phyloP scores from a whole-genome alignment of 23 tunicate genomes.

The Diplosoma virens region DNA sequence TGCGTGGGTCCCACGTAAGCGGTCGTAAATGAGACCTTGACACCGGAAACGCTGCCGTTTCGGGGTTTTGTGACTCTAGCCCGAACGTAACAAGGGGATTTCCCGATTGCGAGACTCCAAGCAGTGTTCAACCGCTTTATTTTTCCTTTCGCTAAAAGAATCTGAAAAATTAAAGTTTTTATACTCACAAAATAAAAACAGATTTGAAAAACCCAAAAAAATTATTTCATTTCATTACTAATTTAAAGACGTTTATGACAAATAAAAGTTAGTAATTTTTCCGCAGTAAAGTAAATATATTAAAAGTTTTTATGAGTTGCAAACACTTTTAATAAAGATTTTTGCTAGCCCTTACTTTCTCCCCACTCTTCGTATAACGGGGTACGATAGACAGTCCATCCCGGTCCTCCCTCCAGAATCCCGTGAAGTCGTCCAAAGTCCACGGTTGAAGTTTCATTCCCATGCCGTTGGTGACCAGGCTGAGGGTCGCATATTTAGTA shows the following conservation, averaged over 20 bases:
- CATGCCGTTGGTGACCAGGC: constrained; percentile 32
- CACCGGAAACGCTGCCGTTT: constrained; percentile 57
- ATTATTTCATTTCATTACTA: neutral
- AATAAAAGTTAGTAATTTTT: too few species aligned
- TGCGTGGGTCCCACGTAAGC: constrained; percentile 1
- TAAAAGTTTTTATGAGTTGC: too few species aligned
- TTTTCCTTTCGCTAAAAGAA: constrained; percentile 52
- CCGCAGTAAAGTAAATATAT: too few species aligned
- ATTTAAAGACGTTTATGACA: neutral
- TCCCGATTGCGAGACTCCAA: constrained; percentile 59
- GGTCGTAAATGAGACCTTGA: constrained; percentile 32
- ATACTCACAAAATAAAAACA: too few species aligned
- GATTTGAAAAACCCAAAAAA: too few species aligned
- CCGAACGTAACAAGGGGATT: constrained; percentile 73
- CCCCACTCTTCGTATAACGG: constrained; percentile 37
- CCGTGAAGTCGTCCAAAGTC: constrained; percentile 82
- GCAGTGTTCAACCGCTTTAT: constrained; percentile 66
- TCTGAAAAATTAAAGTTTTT: constrained; percentile 56
- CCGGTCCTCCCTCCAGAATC: constrained; percentile 72
- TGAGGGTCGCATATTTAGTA: constrained; percentile 45
- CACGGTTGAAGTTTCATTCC: constrained; percentile 58
- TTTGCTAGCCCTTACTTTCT: constrained; percentile 49
- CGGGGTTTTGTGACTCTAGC: constrained; percentile 49
- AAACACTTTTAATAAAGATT: too few species aligned
- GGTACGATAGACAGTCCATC: constrained; percentile 50